Evolutionary conservation across 2,797 vertebrate species (phyloP), one percentile per base, ranked within the genome.

Genomic region (Masticophis lateralis): DNA sequence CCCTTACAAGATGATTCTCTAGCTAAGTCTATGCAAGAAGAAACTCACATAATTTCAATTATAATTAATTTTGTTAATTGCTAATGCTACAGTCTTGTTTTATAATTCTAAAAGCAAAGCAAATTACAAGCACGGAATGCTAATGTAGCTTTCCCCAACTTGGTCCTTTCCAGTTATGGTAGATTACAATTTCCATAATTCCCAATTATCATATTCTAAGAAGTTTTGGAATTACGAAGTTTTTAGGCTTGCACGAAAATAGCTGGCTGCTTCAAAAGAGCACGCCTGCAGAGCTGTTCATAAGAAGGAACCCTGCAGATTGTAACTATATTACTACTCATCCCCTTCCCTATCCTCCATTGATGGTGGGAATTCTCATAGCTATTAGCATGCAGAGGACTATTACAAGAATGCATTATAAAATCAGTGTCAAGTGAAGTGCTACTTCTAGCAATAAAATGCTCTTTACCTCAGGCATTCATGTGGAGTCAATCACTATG

Each of bases 381-480:
- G 37, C 74, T 47, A 25, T 47, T 83, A 83, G 37, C 37, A 28
- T 16, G 28, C 51, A 69, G 20, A 90, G 28, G 53, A 69, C 8
- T 13, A 5, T 51, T 51, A 86, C 51, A 90, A 55, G 92, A 94
- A 93, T 91, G 87, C 90, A 94, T 57, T 53, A 11, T 61, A 69
- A 92, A 47, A 88, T 20, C 56, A 83, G 43, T 61, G 94, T 86
- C 92, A 91, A 92, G 83, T 91, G 93, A 94, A 94, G 63, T 91
- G 87, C n/a, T 61, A 28, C 53, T 89, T 89, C 59, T 25, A 90
- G 92, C 90, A 94, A 56, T 53, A 79, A 92, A 95, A 93, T 92
- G 2, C 91, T 94, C 83, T 94, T 87, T 91, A 27, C 92, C 93
- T 94, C 86, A 63, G 37, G 0, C 88, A 94, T 96, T 91, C 94